These are phyloP conservation scores for Streblospio benedicti DNA, from an alignment of 1,140 invertebrate genomes.

Conservation along the genomic window DNA sequence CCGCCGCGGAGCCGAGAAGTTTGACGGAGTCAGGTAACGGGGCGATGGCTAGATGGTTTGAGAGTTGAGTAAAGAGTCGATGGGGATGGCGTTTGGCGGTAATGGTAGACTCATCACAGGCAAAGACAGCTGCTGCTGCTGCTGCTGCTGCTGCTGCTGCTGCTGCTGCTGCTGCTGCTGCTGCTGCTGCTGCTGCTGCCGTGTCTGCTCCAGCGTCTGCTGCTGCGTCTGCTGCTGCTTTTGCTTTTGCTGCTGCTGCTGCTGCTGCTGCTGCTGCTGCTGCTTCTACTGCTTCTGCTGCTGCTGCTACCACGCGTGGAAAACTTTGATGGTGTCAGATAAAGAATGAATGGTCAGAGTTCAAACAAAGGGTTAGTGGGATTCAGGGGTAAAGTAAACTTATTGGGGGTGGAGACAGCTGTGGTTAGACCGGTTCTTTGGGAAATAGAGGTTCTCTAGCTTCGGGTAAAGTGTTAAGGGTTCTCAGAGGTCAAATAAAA, in stretches of 20 bases:
- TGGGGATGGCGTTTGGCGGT: background rate
- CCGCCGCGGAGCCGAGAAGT: background rate
- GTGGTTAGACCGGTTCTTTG: too few relatives aligned
- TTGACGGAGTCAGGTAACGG: background rate
- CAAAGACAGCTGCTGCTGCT: background rate
- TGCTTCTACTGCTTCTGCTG: slow-evolving; percentile 7
- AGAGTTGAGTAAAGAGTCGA: background rate
- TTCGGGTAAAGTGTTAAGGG: too few relatives aligned
- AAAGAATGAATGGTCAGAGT: too few relatives aligned
- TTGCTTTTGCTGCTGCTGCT: slow-evolving; percentile 7
- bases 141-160: background rate
- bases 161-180: background rate
- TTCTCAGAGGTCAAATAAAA: too few relatives aligned
- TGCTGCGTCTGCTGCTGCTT: background rate
- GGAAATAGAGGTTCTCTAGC: too few relatives aligned
- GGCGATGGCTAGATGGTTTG: background rate
- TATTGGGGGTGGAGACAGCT: too few relatives aligned
- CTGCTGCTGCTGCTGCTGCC: background rate
- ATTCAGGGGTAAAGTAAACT: too few relatives aligned
- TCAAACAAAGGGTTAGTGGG: too few relatives aligned
- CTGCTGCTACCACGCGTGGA: background rate
- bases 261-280: slow-evolving; percentile 9
- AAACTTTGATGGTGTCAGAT: too few relatives aligned
- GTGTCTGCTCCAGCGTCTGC: background rate
- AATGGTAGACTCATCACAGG: too few relatives aligned